Evolutionary conservation across 2,888 invertebrate genomes (phyloP), one percentile per base, ranked within the genome.

Genomic region (Caenorhabditis auriculariae): DNA sequence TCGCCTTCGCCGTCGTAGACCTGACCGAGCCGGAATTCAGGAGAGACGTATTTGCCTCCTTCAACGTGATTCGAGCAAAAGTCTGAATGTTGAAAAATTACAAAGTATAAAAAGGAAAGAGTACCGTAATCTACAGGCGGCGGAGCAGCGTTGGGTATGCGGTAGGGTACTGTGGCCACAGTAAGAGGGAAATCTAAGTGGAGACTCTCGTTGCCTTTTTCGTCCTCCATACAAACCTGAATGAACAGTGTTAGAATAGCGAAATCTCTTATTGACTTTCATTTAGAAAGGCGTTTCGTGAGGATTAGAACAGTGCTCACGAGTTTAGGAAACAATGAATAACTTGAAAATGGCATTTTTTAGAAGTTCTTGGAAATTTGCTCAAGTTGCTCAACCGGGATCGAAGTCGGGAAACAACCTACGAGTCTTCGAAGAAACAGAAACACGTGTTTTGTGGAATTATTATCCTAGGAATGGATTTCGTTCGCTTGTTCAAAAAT

Each of bases 21-120:
- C 82, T 89, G 89, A 2, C 89, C 89, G 47, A 89, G 82, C 51
- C 89, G 87, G 81, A 90, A 89, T 82, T 90, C 89, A 0, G 89
- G 89, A 21, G 88, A 88, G 44, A 88, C 87, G 83, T 89, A 89
- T 82, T 88, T 87, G 1, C 90, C 90, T 12, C 89, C 89, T 82
- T 89, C 89, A 0, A 89, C 88, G 72, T 88, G 88, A 44, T 88
- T 87, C 55, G 87, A 87, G 26, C 88, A 88, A 57, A 87, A 87
- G 78, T 89, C 89, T 89, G 82, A 4, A 83, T 59, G 0, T 1
- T 4, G 35, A n/a, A 54, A 12, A 26, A 39, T 38, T 56, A 12
- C 15, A 7, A 1, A 41, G 17, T 32, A 15, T 12, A 35, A 21
- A 44, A 28, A 27, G 3, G 27, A 37, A 42, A 23, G 27, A n/a